phyloP scores from a whole-genome alignment of 2,113 vertebrate genomes.

The Lynx canadensis region DNA sequence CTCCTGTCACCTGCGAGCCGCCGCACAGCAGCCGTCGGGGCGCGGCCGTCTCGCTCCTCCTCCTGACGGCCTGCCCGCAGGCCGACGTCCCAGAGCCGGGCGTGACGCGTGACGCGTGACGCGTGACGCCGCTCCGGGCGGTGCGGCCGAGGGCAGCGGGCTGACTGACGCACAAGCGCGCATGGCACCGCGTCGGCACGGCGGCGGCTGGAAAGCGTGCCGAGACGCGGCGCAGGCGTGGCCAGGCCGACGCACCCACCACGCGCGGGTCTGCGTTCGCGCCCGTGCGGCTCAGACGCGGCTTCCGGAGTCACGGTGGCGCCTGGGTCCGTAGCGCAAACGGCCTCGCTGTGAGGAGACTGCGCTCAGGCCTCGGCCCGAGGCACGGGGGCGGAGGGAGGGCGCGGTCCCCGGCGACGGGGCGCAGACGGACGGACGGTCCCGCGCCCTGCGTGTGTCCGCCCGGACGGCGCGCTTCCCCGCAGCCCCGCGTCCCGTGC shows the following conservation, averaged over 20 bases:
- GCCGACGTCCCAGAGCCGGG: neutral
- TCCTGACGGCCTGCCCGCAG: neutral
- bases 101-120: neutral
- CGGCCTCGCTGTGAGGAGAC: rapidly evolving
- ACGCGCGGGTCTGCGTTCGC: rapidly evolving
- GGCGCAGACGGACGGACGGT: rapidly evolving
- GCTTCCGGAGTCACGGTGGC: rapidly evolving
- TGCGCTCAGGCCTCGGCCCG: neutral
- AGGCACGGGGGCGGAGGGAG: neutral
- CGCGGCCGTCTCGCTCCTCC: neutral
- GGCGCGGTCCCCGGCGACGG: rapidly evolving
- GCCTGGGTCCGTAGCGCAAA: rapidly evolving
- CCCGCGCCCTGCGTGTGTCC: neutral
- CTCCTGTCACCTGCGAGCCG: rapidly evolving
- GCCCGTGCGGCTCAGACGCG: rapidly evolving
- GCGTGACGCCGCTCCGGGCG: no score
- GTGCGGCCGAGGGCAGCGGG: rapidly evolving
- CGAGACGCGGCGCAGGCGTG: neutral
- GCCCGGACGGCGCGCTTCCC: no score
- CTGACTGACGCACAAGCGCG: no score
- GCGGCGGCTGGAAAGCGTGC: neutral
- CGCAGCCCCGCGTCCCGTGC: neutral
- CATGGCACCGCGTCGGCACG: no score
- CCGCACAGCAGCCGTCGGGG: neutral
- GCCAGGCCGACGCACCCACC: no score